These are phyloP conservation scores for Andricus curvator DNA, from an alignment of 2,888 invertebrate genomes.

Conservation along the genomic window DNA sequence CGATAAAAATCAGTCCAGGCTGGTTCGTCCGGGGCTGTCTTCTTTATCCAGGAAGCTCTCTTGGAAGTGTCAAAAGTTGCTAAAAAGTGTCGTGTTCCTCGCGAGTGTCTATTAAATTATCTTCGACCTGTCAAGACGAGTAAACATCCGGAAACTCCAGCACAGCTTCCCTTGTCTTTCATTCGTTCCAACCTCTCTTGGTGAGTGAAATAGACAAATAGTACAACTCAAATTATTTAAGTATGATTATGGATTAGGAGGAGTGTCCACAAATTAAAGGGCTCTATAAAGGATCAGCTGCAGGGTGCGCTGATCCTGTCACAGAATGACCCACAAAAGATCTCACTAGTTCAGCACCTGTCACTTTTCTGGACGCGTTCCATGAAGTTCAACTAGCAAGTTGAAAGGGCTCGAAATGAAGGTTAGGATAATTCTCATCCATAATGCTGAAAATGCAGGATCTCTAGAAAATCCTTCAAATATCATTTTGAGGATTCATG, in stretches of 20 bases:
- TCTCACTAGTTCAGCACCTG: constrained; percentile 53
- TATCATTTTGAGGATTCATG: background rate
- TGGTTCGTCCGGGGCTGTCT: constrained; percentile 59
- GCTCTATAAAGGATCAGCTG: constrained; percentile 61
- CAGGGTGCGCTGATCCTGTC: constrained; percentile 53
- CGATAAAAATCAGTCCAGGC: constrained; percentile 68
- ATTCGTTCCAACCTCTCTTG: constrained; percentile 55
- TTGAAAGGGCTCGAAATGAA: constrained; percentile 6
- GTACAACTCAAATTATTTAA: background rate
- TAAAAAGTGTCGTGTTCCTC: constrained; percentile 44
- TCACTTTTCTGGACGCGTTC: constrained; percentile 33
- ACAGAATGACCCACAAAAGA: constrained; percentile 61
- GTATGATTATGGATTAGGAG: background rate
- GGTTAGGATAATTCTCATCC: constrained; percentile 12
- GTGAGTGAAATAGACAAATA: constrained; percentile 52
- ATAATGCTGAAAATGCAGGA: background rate
- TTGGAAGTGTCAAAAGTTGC: constrained; percentile 31
- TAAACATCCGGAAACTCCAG: constrained; percentile 15
- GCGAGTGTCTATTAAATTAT: constrained; percentile 41
- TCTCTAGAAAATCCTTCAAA: background rate
- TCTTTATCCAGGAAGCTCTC: constrained; percentile 17
- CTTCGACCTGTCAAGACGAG: background rate
- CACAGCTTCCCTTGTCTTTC: constrained; percentile 31
- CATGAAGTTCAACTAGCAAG: background rate
- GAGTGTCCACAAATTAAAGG: no score